Evolutionary conservation across 1,140 invertebrate genomes (phyloP), one percentile per base, ranked within the genome.

Genomic region (Drosophila ficusphila): DNA sequence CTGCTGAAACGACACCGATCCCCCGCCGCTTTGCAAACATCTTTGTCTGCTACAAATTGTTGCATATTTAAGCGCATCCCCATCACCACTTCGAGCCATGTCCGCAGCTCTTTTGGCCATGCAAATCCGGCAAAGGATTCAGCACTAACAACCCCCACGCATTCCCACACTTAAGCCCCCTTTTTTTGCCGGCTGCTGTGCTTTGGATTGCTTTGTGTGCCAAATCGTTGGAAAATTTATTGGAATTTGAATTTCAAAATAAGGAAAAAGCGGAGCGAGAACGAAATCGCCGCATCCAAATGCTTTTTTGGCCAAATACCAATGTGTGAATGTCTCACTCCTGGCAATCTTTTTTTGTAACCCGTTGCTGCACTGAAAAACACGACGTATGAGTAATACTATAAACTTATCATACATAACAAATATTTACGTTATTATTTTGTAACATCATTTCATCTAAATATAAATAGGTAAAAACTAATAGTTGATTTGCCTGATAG

Each of bases 211-310:
- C 76, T 83, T 85, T 83, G 79, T 83, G 76, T 76, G 82, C 76
- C 83, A 88, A 88, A 88, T 88, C 78, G 77, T 71, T 88, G 83
- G 83, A 78, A 88, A 88, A 88, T 88, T 88, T 88, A 89, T 88
- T 88, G 76, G 76, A 86, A 88, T 88, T 88, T 88, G 82, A 88
- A 88, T 82, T 88, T 89, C 82, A 82, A 86, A 86, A 86, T 77
- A 70, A 34, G 57, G 38, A 34, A 70, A 23, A 39, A 56, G 12
- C 18, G 21, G 14, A 48, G 31, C 38, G 33, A 19, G 21, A 48
- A 16, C 68, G 44, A 82, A 88, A 88, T 81, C 77, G 82, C 62
- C 69, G 77, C 77, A 78, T 83, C 60, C 42, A 79, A 88, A 81
- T 76, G 42, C 58, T 64, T 61, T 75, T 52, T 58, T 86, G 72